phyloP scores from a whole-genome alignment of 2,113 vertebrate genomes.

The Calidris pugnax region DNA sequence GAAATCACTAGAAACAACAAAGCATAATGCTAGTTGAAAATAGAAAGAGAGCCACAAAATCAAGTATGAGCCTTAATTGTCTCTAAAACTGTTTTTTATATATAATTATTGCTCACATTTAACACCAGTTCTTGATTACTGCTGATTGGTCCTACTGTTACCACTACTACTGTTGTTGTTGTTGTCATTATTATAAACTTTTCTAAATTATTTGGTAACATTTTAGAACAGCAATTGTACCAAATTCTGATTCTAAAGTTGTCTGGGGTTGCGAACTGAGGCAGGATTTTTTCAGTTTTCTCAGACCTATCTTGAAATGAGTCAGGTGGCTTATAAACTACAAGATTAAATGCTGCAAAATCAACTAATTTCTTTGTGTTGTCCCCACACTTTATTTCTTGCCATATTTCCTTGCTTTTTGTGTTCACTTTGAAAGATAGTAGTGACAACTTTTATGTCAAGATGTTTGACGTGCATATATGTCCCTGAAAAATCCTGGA shows the following conservation, averaged over 20 bases:
- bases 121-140: not conserved
- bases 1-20: not conserved
- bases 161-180: not conserved
- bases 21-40: not conserved
- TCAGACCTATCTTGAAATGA: not conserved
- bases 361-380: rapidly evolving
- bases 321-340: not conserved
- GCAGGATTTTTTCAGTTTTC: not conserved
- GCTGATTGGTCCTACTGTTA: not conserved
- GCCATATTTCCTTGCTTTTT: not conserved
- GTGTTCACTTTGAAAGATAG: not conserved
- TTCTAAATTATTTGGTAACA: not conserved
- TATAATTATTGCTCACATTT: not conserved
- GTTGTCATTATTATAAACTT: not conserved
- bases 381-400: not conserved
- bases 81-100: not conserved
- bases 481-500: not conserved
- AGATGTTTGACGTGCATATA: not conserved
- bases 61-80: not conserved
- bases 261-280: not conserved
- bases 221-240: not conserved
- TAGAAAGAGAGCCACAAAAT: not conserved
- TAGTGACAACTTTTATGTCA: rapidly evolving
- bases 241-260: not conserved
- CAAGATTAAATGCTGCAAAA: not conserved